phyloP scores from a whole-genome alignment of 2,888 invertebrate genomes.

The Leptodirus hochenwartii region DNA sequence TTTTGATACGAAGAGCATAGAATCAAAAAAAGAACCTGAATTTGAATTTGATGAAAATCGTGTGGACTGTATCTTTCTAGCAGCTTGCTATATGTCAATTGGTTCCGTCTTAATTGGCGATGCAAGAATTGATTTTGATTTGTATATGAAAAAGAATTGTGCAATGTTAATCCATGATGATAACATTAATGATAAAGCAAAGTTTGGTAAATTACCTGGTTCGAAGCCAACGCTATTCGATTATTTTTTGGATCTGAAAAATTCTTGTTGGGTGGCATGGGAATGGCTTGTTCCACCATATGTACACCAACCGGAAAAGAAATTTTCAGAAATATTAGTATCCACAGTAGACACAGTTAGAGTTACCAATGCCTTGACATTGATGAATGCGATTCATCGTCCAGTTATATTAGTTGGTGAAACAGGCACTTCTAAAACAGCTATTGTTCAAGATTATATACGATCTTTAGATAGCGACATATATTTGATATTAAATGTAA shows the following conservation, averaged over 20 bases:
- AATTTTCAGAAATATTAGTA: slow-evolving; percentile 71
- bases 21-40: no score
- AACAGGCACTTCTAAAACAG: slow-evolving; percentile 85
- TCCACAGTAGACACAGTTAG: slow-evolving; percentile 78
- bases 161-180: slow-evolving; percentile 55
- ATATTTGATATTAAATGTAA: slow-evolving; percentile 66
- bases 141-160: slow-evolving; percentile 54
- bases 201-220: slow-evolving; percentile 48
- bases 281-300: slow-evolving; percentile 61
- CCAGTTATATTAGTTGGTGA: slow-evolving; percentile 79
- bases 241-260: slow-evolving; percentile 53
- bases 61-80: slow-evolving; percentile 52
- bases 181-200: slow-evolving; percentile 39
- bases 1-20: background rate
- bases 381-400: slow-evolving; percentile 56
- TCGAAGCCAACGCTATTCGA: slow-evolving; percentile 58
- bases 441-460: slow-evolving; percentile 68
- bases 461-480: slow-evolving; percentile 45
- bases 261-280: slow-evolving; percentile 70
- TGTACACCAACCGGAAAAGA: slow-evolving; percentile 44
- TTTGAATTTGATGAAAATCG: slow-evolving; percentile 34
- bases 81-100: slow-evolving; percentile 68
- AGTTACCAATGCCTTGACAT: slow-evolving; percentile 56
- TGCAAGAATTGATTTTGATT: slow-evolving; percentile 56
- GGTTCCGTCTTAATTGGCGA: slow-evolving; percentile 60